phyloP scores from a whole-genome alignment of 2,888 invertebrate genomes.

The Automeris io region DNA sequence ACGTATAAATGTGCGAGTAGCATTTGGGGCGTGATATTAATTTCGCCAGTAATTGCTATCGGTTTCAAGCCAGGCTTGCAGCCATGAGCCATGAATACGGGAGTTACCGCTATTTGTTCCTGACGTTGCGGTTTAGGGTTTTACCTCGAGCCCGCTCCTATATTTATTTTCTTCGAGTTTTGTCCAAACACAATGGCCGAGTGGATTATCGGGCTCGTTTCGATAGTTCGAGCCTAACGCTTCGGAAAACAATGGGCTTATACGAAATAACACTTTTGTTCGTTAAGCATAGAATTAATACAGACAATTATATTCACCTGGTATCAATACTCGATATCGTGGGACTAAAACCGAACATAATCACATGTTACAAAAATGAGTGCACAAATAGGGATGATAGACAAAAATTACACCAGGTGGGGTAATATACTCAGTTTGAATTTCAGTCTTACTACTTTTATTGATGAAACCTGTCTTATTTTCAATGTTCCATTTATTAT shows the following conservation, averaged over 20 bases:
- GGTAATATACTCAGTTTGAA: too few species aligned
- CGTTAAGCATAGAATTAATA: slow-evolving; percentile 32
- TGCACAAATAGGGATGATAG: too few species aligned
- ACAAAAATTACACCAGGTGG: too few species aligned
- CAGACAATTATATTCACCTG: neutral
- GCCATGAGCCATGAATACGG: slow-evolving; percentile 74
- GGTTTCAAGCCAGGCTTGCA: slow-evolving; percentile 69
- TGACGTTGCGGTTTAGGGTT: slow-evolving; percentile 73
- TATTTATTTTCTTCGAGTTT: slow-evolving; percentile 74
- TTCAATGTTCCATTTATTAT: too few species aligned
- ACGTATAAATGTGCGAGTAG: slow-evolving; percentile 74
- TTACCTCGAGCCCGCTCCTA: slow-evolving; percentile 55
- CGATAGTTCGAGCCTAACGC: slow-evolving; percentile 45
- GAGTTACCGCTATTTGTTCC: slow-evolving; percentile 76
- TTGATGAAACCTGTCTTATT: too few species aligned
- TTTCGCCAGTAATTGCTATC: slow-evolving; percentile 76
- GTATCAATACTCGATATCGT: neutral
- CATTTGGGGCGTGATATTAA: slow-evolving; percentile 76
- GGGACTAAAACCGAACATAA: too few species aligned
- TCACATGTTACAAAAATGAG: too few species aligned
- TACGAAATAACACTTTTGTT: slow-evolving; percentile 38
- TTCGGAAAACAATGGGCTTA: slow-evolving; percentile 41
- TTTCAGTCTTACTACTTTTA: too few species aligned
- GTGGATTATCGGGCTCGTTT: slow-evolving; percentile 52
- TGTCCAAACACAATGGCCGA: slow-evolving; percentile 57